Evolutionary conservation across 2,888 invertebrate genomes (phyloP).

Genomic region (Oxycera nigricornis): DNA sequence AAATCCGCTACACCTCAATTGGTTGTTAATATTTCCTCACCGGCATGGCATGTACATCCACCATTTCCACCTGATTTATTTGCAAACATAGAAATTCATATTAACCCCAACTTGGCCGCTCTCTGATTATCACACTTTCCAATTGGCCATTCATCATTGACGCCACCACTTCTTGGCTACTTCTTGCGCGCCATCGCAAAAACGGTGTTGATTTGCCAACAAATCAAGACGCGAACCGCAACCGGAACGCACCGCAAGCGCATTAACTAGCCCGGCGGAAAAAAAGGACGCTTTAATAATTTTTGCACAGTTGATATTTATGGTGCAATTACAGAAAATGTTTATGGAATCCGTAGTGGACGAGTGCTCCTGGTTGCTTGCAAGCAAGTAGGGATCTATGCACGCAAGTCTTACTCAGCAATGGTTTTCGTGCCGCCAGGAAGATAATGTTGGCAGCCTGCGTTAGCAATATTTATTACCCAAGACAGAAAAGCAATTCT

Average conservation of each 20-base stretch:
- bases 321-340: constrained; percentile 11
- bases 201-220: not conserved
- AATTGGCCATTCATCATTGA: not conserved
- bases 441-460: not conserved
- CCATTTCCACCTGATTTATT: not conserved
- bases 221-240: not conserved
- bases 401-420: not conserved
- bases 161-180: not conserved
- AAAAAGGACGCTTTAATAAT: constrained; percentile 17
- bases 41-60: not conserved
- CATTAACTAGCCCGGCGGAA: not conserved
- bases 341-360: not conserved
- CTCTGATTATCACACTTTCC: constrained; percentile 16
- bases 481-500: not conserved
- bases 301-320: constrained; percentile 15
- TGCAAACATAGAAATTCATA: not conserved
- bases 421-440: too few relatives aligned
- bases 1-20: too few relatives aligned
- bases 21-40: not conserved
- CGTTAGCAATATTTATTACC: constrained; percentile 4
- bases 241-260: not conserved
- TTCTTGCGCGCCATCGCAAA: not conserved
- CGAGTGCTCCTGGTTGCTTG: not conserved
- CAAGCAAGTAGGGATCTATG: not conserved
- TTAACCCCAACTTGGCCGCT: constrained; percentile 16